Evolutionary conservation across 2,113 vertebrate species (phyloP).

Genomic region (Salminus brasiliensis): DNA sequence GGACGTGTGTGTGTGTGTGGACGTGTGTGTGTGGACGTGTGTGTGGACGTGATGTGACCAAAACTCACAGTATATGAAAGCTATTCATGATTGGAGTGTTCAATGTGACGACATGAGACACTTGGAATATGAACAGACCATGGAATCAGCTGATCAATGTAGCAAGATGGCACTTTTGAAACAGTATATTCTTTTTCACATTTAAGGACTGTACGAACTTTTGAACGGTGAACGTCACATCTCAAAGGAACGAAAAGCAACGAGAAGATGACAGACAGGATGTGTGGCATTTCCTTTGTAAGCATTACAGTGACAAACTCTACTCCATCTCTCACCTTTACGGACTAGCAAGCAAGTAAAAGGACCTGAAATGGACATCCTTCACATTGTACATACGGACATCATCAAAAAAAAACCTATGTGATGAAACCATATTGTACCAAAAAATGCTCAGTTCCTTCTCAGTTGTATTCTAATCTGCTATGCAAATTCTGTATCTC

Average conservation of each 20-base stretch:
- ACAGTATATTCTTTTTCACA: conserved; percentile 57
- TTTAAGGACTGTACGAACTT: conserved; percentile 52
- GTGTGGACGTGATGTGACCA: conserved; percentile 71
- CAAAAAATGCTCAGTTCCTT: conserved; percentile 80
- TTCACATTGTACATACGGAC: conserved; percentile 76
- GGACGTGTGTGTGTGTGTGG: conserved; percentile 7
- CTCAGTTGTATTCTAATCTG: conserved; percentile 86
- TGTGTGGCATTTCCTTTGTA: conserved; percentile 59
- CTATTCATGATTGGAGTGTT: conserved; percentile 69
- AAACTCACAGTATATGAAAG: conserved; percentile 76
- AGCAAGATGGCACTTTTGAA: conserved; percentile 91
- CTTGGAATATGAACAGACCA: conserved; percentile 72
- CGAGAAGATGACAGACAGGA: conserved; percentile 34
- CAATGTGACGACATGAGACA: conserved; percentile 68
- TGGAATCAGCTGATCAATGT: conserved; percentile 83
- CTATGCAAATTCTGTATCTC: conserved; percentile 91
- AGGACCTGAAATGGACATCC: conserved; percentile 69
- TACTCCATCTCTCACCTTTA: conserved; percentile 69
- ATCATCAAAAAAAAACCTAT: conserved; percentile 72
- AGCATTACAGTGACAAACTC: conserved; percentile 66
- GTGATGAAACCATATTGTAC: conserved; percentile 84
- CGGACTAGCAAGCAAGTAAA: conserved; percentile 73
- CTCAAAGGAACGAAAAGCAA: conserved; percentile 51
- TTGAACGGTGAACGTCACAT: conserved; percentile 46
- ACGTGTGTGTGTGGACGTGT: conserved; percentile 27